These are phyloP conservation scores for Drosophila robusta DNA, from an alignment of 2,888 invertebrate species.

Conservation along the genomic window DNA sequence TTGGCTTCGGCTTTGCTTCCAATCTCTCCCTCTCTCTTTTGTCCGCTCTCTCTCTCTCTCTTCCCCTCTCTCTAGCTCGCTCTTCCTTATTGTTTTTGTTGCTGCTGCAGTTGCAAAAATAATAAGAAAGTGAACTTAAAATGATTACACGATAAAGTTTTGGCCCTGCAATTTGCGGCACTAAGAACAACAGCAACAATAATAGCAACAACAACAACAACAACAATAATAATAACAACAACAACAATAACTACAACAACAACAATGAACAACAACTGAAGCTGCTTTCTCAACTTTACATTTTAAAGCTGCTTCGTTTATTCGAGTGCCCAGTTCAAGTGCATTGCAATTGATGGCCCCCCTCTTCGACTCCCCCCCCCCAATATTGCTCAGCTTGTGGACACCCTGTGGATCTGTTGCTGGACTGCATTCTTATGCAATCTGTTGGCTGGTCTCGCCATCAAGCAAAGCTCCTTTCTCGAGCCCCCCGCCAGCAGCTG, in stretches of 20 bases:
- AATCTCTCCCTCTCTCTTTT: not conserved
- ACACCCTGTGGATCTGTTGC: slow-evolving; percentile 2
- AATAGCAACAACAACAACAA: slow-evolving; percentile 1
- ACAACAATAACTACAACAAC: not conserved
- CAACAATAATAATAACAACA: not conserved
- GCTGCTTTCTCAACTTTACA: slow-evolving; percentile 39
- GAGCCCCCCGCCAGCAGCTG: not conserved
- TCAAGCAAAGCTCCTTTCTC: not conserved
- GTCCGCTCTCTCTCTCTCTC: not conserved
- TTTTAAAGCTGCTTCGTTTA: slow-evolving; percentile 40
- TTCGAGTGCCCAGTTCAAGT: slow-evolving; percentile 43
- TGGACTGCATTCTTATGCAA: not conserved
- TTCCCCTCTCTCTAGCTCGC: not conserved
- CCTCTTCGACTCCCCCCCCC: not conserved
- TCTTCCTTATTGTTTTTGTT: slow-evolving; percentile 17
- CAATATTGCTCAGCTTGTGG: too few species aligned
- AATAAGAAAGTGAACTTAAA: slow-evolving; percentile 78
- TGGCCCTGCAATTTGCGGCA: slow-evolving; percentile 71
- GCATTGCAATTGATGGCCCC: slow-evolving; percentile 40
- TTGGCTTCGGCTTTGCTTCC: slow-evolving; percentile 29
- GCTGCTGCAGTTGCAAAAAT: slow-evolving; percentile 61
- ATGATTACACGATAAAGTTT: slow-evolving; percentile 78
- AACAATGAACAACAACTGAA: slow-evolving; percentile 8
- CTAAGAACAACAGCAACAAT: slow-evolving; percentile 35
- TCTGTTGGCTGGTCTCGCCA: not conserved